Evolutionary conservation across 2,888 invertebrate species (phyloP), one percentile per base, ranked within the genome.

Genomic region (Esperia sulphurella): DNA sequence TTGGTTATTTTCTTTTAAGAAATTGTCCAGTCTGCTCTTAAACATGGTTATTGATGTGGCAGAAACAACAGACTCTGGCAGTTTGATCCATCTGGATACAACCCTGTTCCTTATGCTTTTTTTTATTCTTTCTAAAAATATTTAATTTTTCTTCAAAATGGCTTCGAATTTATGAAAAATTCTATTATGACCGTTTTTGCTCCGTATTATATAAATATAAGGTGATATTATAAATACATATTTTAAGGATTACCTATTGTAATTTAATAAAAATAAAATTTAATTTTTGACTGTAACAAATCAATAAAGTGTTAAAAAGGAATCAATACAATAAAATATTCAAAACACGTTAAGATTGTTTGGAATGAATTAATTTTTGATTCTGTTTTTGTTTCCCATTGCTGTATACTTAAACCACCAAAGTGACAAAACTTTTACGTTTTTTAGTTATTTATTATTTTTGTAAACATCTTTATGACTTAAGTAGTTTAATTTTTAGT

Each of bases 401-500:
- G 12, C 46, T 13, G 33, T 33, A 41, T 45, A 46, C 46, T 45
- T 45, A 46, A 52, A 56, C 57, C 59, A 58, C 60, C 61, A 59
- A 61, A 61, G 57, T 56, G 56, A 54, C 53, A 56, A 49, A 55
- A 50, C 48, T 45, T 38, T 28, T 30, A 31, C 49, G 41, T 45
- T 51, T 41, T 45, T 50, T 48, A 48, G 43, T 53, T 48, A 50
- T 46, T 48, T 54, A 57, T 54, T 57, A 54, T 55, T 52, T 54
- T 58, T 57, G n/a, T 55, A 54, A 48, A 47, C 51, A 52, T 50
- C 43, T 54, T 52, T 53, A n/a, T 47, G 45, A 58, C 43, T 57
- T 61, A 57, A 56, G 47, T 57, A 58, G 60, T 51, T 21, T 49
- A 47, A 55, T 54, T 57, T 55, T 54, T 44, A 51, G 48, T 58